These are phyloP conservation scores for Diprion similis DNA, from an alignment of 1,140 invertebrate genomes.

Conservation along the genomic window DNA sequence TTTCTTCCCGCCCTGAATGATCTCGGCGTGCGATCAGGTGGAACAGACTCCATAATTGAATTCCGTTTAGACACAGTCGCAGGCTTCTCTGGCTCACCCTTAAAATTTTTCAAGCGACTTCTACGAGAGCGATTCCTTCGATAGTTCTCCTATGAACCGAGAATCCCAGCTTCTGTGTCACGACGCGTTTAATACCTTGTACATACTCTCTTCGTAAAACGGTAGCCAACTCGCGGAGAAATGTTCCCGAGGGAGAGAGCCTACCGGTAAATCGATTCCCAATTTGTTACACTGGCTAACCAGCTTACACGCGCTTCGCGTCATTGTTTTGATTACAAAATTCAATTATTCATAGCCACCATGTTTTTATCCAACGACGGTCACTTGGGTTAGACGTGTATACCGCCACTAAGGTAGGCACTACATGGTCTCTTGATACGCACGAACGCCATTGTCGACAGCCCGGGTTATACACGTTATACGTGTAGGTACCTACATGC, in stretches of 20 bases:
- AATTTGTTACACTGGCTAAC: background rate
- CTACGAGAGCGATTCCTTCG: too few relatives aligned
- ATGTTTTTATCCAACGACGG: background rate
- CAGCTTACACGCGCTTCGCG: background rate
- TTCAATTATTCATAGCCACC: constrained; percentile 1
- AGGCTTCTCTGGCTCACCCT: background rate
- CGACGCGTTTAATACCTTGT: too few relatives aligned
- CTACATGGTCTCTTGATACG: too few relatives aligned
- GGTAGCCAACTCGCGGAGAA: background rate
- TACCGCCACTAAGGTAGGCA: too few relatives aligned
- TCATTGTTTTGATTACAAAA: constrained; percentile 3
- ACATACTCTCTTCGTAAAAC: too few relatives aligned
- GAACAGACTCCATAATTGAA: constrained; percentile 4
- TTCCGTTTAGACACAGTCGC: background rate
- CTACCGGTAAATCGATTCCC: background rate
- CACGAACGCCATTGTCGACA: too few relatives aligned
- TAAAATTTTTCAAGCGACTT: background rate
- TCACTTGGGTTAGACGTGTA: too few relatives aligned
- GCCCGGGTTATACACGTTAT: too few relatives aligned
- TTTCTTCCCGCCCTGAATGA: background rate
- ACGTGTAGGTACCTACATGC: too few relatives aligned
- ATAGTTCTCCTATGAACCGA: too few relatives aligned
- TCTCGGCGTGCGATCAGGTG: background rate
- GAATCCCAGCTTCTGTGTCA: too few relatives aligned
- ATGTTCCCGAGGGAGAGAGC: background rate